Evolutionary conservation across 2,113 vertebrate species (phyloP).

Genomic region (Microtus pennsylvanicus): DNA sequence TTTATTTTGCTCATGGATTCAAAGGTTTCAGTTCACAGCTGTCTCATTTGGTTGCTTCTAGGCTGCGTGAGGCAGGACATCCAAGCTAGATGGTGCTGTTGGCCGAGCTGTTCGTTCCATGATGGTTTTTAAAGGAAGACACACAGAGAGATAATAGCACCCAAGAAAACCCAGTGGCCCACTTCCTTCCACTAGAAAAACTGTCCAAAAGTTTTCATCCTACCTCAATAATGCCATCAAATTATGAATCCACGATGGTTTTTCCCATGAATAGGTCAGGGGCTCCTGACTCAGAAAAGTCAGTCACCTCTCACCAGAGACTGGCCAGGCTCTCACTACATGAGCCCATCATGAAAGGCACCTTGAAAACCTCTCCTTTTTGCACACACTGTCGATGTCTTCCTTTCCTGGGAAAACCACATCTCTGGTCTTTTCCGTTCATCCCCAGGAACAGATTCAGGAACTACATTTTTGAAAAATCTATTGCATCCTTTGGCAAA

Average conservation of each 20-base stretch:
- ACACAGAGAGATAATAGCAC: background rate
- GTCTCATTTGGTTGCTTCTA: background rate
- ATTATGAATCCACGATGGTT: no score
- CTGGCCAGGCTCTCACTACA: background rate
- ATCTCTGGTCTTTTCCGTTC: background rate
- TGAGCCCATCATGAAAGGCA: background rate
- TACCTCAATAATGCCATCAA: background rate
- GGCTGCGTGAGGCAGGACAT: background rate
- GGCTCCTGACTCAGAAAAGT: background rate
- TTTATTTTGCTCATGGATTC: background rate
- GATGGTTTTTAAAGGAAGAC: background rate
- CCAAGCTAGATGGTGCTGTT: background rate
- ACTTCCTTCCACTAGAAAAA: background rate
- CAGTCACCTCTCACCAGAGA: background rate
- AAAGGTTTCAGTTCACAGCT: background rate
- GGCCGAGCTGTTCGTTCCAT: background rate
- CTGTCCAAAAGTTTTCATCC: no score
- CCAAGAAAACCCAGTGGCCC: background rate
- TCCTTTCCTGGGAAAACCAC: background rate
- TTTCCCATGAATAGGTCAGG: background rate
- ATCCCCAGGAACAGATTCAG: background rate
- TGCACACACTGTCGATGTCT: background rate
- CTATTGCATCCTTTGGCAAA: background rate
- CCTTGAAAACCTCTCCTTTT: background rate
- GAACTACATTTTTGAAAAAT: conserved; percentile 42